Percentiles rank a stretch among this genome's conserved stretches.
Conservation (phyloP, 2,113 vertebrate species). For the Anser cygnoides region DNA sequence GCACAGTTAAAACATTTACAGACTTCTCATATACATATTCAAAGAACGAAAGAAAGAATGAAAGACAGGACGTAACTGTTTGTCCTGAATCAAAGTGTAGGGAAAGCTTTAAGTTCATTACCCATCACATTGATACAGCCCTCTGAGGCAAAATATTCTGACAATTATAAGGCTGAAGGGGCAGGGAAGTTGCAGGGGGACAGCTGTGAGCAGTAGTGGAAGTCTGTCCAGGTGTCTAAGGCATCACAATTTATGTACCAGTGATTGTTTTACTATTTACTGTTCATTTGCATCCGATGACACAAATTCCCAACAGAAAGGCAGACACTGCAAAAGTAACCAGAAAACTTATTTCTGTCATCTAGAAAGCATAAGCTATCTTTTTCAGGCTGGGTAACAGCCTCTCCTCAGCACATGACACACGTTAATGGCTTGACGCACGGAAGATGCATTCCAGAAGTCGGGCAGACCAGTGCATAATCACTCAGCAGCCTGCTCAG, state of each 20-base stretch:
- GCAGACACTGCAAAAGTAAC: neutral
- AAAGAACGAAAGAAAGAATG: no score
- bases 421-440: fast-evolving
- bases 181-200: neutral
- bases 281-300: neutral
- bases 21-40: neutral
- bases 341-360: neutral
- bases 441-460: neutral
- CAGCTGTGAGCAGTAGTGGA: neutral
- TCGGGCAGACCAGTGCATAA: neutral
- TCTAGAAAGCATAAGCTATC: neutral
- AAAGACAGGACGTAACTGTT: neutral
- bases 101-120: neutral
- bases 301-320: neutral
- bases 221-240: neutral
- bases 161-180: neutral
- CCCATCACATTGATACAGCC: neutral
- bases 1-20: neutral
- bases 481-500: neutral
- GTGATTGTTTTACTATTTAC: neutral
- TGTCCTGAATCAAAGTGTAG: neutral
- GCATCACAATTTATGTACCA: neutral
- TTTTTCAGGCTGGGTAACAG: neutral
- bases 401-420: neutral
- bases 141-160: neutral